Conservation (phyloP, 2,113 vertebrate genomes). For the Axis porcinus region DNA sequence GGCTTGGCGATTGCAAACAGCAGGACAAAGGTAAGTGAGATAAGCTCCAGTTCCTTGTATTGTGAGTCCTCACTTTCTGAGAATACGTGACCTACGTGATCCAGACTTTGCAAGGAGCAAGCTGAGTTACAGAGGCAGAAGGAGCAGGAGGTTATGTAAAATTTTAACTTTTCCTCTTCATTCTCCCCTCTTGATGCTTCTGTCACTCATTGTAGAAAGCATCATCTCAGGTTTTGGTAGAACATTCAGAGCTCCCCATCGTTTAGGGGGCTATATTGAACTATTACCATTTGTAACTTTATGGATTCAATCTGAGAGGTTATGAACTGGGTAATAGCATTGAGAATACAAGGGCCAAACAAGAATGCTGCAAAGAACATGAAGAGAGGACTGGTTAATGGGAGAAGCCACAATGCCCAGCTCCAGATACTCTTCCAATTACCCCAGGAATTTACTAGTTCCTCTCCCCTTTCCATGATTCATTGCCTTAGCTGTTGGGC, state of each 20-base stretch:
- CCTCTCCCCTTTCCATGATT: neutral
- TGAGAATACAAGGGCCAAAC: neutral
- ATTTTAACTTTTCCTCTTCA: neutral
- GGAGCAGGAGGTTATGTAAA: neutral
- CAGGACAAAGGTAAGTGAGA: neutral
- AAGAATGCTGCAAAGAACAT: neutral
- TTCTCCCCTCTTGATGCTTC: neutral
- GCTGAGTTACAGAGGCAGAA: neutral
- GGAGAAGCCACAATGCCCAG: neutral
- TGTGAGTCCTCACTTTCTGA: neutral
- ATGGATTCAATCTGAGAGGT: neutral
- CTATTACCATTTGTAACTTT: neutral
- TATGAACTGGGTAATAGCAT: neutral
- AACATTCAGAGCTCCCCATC: neutral
- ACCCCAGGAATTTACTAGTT: neutral
- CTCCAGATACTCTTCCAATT: neutral
- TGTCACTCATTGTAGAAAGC: neutral
- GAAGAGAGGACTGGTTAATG: neutral
- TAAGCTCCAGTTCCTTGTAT: neutral
- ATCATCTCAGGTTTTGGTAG: neutral
- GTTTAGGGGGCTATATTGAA: neutral
- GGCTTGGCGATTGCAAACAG: neutral
- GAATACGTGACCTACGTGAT: neutral
- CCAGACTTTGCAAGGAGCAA: neutral
- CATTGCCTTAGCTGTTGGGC: neutral